Evolutionary conservation across 2,888 invertebrate genomes (phyloP), one percentile per base, ranked within the genome.

Genomic region (Nasonovia ribisnigri): DNA sequence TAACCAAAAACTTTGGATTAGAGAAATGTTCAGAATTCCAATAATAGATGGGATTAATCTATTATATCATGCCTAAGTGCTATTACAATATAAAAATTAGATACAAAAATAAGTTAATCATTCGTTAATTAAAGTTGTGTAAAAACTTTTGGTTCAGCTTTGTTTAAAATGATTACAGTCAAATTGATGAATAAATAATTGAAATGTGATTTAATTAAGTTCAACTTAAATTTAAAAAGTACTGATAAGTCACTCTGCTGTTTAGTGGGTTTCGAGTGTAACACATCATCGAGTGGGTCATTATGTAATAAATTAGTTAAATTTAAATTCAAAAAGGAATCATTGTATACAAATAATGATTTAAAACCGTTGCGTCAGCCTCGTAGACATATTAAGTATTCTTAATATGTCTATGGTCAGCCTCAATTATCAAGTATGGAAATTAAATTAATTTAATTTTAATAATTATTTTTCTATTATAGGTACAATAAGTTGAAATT

Each of bases 1-100:
- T 84, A 29, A 84, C 57, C 43, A 29, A 51, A 77, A 84, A n/a
- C 84, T 84, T 91, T n/a, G 11, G 11, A 46, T 43, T 57, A 5
- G 24, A 57, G n/a, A 84, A 84, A 46, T 24, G 84, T 54, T 57
- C 11, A 42, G 26, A 84, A 91, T 54, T 51, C 42, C 54, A 91
- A 91, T 57, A 91, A 91, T 57, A 43, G 84, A 84, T 91, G n/a
- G 91, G 3, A 54, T 10, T 54, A 42, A 91, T 91, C 84, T 42
- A 84, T 91, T 84, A 51, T 91, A 29, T 77, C 26, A 6, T n/a
- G 36, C 36, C 42, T 77, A 77, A 77, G 77, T 36, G n/a, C 51
- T 51, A 88, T 88, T 88, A 48, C 26, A 20, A 88, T 48, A 36
- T 36, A 20, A 24, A 11, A 88, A 36, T 88, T 88, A n/a, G 51